These are phyloP conservation scores for Atlantisia rogersi DNA, from an alignment of 2,113 vertebrate species.

Conservation along the genomic window DNA sequence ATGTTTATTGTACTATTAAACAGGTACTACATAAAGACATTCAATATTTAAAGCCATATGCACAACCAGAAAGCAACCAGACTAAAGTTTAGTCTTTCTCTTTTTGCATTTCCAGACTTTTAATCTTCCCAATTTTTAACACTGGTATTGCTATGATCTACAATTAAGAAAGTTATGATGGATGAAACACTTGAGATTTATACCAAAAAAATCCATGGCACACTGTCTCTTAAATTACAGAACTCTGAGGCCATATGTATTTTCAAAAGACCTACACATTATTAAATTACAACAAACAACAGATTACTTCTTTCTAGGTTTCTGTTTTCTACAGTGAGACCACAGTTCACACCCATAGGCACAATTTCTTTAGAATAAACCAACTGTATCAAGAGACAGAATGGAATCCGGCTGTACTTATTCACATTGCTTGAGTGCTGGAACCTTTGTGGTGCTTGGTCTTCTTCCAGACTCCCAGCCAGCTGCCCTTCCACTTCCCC, in stretches of 20 bases:
- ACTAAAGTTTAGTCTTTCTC: not conserved
- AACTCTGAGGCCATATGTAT: not conserved
- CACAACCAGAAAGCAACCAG: not conserved
- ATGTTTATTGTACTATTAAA: not conserved
- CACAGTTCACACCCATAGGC: not conserved
- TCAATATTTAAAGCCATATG: not conserved
- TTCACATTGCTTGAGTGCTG: not conserved
- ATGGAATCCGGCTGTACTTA: not conserved
- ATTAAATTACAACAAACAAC: not conserved
- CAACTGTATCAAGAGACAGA: not conserved
- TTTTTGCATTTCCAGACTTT: not conserved
- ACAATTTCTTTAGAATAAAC: not conserved
- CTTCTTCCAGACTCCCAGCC: not conserved
- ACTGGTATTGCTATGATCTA: fast-evolving
- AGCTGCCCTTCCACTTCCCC: fast-evolving
- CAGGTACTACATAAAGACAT: not conserved
- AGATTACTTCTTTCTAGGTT: not conserved
- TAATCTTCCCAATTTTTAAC: not conserved
- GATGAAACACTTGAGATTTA: not conserved
- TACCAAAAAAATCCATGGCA: not conserved
- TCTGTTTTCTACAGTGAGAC: not conserved
- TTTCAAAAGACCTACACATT: not conserved
- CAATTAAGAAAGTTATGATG: not conserved
- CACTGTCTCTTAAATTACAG: not conserved
- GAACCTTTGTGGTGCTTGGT: not conserved